Percentiles rank a stretch among this genome's conserved stretches.
Evolutionary conservation across 2,113 vertebrate genomes (phyloP).

Genomic region (Dascyllus trimaculatus): DNA sequence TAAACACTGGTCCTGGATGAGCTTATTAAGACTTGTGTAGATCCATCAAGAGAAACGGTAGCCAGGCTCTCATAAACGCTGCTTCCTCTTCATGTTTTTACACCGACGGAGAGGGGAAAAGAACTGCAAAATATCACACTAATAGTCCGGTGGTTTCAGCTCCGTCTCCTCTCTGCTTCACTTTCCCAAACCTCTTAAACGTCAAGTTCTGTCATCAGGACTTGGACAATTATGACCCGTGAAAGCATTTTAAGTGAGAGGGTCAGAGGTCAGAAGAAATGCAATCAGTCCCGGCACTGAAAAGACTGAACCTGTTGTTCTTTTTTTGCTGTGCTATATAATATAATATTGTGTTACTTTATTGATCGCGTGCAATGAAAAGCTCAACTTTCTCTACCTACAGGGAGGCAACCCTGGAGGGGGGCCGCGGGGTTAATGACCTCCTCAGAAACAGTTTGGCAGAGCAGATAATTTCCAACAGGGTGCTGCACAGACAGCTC

Average conservation of each 20-base stretch:
- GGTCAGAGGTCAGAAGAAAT: slow-evolving; percentile 32
- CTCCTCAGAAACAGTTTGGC: slow-evolving; percentile 17
- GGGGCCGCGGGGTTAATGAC: slow-evolving; percentile 2
- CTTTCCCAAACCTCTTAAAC: slow-evolving; percentile 6
- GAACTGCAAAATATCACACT: neutral
- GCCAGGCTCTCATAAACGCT: neutral
- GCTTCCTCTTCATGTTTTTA: neutral
- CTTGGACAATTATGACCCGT: slow-evolving; percentile 31
- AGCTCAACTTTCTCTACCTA: slow-evolving; percentile 6
- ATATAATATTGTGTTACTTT: slow-evolving; percentile 44
- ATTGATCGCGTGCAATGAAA: slow-evolving; percentile 40
- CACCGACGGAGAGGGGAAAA: neutral
- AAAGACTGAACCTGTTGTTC: neutral
- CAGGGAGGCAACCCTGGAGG: neutral
- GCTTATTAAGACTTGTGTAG: neutral
- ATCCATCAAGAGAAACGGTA: neutral
- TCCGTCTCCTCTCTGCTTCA: neutral
- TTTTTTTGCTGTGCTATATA: neutral
- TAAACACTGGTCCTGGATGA: neutral
- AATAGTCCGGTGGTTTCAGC: neutral
- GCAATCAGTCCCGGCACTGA: slow-evolving; percentile 28
- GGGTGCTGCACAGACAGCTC: neutral
- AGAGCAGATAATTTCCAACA: slow-evolving; percentile 26
- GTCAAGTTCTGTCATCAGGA: neutral
- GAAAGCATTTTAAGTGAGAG: slow-evolving; percentile 29